Conservation (phyloP, 2,888 invertebrate genomes). For the Steinernema hermaphroditum region DNA sequence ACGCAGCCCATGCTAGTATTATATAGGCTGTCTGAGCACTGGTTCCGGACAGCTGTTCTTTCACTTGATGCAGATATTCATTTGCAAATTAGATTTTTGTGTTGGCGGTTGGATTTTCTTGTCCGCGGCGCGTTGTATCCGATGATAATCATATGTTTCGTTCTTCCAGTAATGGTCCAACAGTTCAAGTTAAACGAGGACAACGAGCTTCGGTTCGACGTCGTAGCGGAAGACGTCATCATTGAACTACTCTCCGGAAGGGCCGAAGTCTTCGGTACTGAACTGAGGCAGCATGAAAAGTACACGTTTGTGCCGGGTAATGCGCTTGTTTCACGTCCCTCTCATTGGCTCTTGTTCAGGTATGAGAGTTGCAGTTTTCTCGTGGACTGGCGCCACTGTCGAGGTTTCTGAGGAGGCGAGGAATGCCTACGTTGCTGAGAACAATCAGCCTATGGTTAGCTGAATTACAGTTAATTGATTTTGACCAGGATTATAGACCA, state of each 20-base stretch:
- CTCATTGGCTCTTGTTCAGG: slow-evolving; percentile 72
- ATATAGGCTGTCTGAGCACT: too few relatives aligned
- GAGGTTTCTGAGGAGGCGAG: slow-evolving; percentile 86
- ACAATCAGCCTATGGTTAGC: slow-evolving; percentile 67
- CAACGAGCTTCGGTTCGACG: slow-evolving; percentile 61
- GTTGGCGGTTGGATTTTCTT: too few relatives aligned
- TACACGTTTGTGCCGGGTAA: slow-evolving; percentile 59
- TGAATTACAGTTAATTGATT: slow-evolving; percentile 23
- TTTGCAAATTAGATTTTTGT: too few relatives aligned
- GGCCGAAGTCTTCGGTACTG: slow-evolving; percentile 95
- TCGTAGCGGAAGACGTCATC: slow-evolving; percentile 50
- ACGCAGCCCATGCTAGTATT: too few relatives aligned
- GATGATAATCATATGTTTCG: too few relatives aligned
- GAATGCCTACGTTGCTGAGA: slow-evolving; percentile 89
- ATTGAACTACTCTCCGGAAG: slow-evolving; percentile 81
- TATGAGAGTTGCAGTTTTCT: slow-evolving; percentile 91
- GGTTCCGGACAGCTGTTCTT: too few relatives aligned
- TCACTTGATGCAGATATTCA: too few relatives aligned
- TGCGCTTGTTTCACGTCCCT: background rate
- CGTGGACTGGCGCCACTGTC: slow-evolving; percentile 89
- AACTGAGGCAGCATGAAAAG: slow-evolving; percentile 86
- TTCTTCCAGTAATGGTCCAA: too few relatives aligned
- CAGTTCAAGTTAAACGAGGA: slow-evolving; percentile 56
- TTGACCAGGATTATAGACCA: slow-evolving; percentile 62
- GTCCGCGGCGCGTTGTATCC: too few relatives aligned